Percentiles rank a stretch among this genome's conserved stretches.
Evolutionary conservation across 2,888 invertebrate species (phyloP).

Genomic region (Vannuccia rotundouncinata): DNA sequence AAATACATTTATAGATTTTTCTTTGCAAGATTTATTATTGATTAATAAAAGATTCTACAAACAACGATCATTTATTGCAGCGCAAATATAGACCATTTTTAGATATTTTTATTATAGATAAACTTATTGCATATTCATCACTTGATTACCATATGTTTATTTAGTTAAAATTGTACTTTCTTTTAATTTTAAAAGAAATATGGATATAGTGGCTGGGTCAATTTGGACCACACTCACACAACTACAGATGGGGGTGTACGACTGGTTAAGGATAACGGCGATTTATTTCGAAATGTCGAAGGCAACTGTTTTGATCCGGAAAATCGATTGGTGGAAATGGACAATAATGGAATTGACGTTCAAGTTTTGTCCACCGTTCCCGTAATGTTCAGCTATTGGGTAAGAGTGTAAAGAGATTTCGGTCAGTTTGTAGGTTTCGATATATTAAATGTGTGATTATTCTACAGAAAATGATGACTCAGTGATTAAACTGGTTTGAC

Average conservation of each 20-base stretch:
- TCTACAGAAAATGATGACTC: not conserved
- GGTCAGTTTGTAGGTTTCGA: no score
- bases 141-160: no score
- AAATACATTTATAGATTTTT: no score
- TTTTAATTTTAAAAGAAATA: no score
- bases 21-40: no score
- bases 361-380: constrained; percentile 62
- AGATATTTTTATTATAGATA: no score
- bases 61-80: no score
- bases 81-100: no score
- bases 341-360: constrained; percentile 58
- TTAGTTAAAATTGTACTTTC: no score
- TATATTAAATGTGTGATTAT: constrained; percentile 17
- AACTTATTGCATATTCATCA: no score
- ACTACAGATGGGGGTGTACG: constrained; percentile 52
- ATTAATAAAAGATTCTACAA: no score
- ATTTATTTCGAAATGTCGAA: constrained; percentile 60
- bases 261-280: constrained; percentile 59
- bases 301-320: constrained; percentile 60
- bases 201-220: constrained; percentile 61
- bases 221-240: constrained; percentile 52
- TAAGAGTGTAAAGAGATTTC: constrained; percentile 47
- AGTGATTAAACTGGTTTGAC: not conserved
- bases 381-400: constrained; percentile 63
- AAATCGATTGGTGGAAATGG: constrained; percentile 59